Conservation (phyloP, 2,888 invertebrate species). For the Strigamia crassipes region DNA sequence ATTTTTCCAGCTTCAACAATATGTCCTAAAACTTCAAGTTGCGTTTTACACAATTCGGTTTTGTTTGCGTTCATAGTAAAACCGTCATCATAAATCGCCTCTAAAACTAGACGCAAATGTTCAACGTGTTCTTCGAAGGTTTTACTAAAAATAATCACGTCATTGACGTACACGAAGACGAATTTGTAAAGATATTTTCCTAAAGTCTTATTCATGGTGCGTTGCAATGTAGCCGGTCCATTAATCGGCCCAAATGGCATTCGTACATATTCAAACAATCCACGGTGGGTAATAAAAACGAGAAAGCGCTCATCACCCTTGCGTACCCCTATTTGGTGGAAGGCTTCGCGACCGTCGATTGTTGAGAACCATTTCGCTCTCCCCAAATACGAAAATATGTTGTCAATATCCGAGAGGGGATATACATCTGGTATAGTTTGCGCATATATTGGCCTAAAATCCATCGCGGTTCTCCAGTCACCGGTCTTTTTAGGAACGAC, state of each 20-base stretch:
- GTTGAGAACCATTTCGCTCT: neutral
- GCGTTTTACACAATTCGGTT: neutral
- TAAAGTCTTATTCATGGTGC: too few relatives aligned
- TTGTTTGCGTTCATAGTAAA: neutral
- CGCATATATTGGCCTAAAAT: too few relatives aligned
- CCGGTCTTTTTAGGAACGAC: too few relatives aligned
- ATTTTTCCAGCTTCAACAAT: neutral
- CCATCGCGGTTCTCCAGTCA: neutral
- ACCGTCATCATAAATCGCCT: too few relatives aligned
- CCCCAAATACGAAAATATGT: neutral
- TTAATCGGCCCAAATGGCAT: neutral
- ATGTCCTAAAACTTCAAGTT: neutral
- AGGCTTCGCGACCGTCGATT: neutral
- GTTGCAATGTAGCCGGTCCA: too few relatives aligned
- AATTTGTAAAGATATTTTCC: too few relatives aligned
- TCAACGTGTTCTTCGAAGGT: too few relatives aligned
- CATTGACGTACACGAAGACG: too few relatives aligned
- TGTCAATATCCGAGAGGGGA: neutral
- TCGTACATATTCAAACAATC: neutral
- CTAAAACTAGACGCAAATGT: too few relatives aligned
- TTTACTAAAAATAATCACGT: too few relatives aligned
- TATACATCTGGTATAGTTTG: neutral
- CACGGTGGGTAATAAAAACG: neutral
- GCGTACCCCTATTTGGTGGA: neutral
- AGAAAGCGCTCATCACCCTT: neutral